phyloP scores from a whole-genome alignment of 2,888 invertebrate genomes.

The Parthenolecanium corni region DNA sequence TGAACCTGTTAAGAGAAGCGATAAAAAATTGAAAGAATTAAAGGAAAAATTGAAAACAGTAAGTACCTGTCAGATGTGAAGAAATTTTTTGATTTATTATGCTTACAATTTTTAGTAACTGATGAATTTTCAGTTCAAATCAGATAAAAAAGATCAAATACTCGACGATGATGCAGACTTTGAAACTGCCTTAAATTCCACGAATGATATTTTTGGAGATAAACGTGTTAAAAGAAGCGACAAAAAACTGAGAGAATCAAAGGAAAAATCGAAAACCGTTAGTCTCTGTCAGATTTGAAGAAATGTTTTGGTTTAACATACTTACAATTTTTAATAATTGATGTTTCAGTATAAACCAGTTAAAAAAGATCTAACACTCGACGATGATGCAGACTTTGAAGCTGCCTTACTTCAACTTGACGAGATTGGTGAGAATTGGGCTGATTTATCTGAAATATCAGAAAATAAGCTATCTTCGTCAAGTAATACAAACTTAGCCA shows the following conservation, averaged over 20 bases:
- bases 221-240: conserved; percentile 8
- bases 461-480: neutral
- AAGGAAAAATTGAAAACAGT: conserved; percentile 22
- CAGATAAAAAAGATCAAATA: conserved; percentile 37
- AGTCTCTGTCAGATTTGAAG: too few species aligned
- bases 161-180: conserved; percentile 59
- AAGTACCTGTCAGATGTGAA: conserved; percentile 24
- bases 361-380: conserved; percentile 41
- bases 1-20: conserved; percentile 7
- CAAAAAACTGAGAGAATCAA: conserved; percentile 2
- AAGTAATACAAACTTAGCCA: too few species aligned
- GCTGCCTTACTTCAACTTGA: conserved; percentile 55
- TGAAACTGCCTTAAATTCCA: conserved; percentile 49
- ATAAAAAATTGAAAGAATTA: conserved; percentile 4
- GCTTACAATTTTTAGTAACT: too few species aligned
- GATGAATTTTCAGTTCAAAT: conserved; percentile 28
- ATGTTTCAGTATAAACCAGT: conserved; percentile 30
- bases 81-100: too few species aligned
- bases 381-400: conserved; percentile 59
- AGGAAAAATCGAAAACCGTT: conserved; percentile 21
- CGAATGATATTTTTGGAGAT: conserved; percentile 6
- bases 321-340: neutral
- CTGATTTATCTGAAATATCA: conserved; percentile 27
- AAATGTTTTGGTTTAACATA: neutral
- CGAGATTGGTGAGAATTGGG: conserved; percentile 37